These are phyloP conservation scores for Alentia gelatinosa DNA, from an alignment of 2,888 invertebrate species.

Conservation along the genomic window DNA sequence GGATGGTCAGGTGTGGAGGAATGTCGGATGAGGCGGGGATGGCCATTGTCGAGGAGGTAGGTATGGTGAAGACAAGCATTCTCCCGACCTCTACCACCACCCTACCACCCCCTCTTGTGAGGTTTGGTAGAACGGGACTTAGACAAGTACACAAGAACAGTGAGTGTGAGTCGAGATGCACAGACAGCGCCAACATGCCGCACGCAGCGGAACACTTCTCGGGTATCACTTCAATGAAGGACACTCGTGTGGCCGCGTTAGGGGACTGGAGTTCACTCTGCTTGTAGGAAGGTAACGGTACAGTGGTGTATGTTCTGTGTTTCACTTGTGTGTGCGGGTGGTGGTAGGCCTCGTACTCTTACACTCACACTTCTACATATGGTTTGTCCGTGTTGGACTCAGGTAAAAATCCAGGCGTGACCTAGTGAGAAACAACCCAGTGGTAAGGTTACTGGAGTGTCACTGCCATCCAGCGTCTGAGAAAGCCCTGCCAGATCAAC, in stretches of 20 bases:
- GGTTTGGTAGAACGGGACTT: background rate
- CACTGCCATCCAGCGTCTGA: too few relatives aligned
- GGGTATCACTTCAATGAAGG: background rate
- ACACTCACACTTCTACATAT: too few relatives aligned
- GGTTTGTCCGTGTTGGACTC: background rate
- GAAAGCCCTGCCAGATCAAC: too few relatives aligned
- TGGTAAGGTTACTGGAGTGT: too few relatives aligned
- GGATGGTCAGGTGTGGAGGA: constrained; percentile 11
- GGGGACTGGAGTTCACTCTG: background rate
- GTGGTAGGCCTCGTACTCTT: too few relatives aligned
- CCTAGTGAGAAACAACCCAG: background rate
- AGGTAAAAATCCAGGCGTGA: background rate
- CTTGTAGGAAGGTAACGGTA: background rate
- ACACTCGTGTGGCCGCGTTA: background rate
- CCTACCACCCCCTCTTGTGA: background rate
- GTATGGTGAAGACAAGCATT: background rate
- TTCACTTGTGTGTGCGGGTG: background rate
- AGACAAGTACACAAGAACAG: background rate
- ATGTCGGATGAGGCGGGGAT: background rate
- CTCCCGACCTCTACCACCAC: too few relatives aligned
- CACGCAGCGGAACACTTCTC: background rate
- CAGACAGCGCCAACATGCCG: background rate
- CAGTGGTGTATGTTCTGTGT: too few relatives aligned
- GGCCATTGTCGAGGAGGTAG: background rate
- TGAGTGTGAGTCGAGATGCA: background rate